Base-by-base conservation (phyloP, 2,797 vertebrate species). In the Decapterus maruadsi region DNA sequence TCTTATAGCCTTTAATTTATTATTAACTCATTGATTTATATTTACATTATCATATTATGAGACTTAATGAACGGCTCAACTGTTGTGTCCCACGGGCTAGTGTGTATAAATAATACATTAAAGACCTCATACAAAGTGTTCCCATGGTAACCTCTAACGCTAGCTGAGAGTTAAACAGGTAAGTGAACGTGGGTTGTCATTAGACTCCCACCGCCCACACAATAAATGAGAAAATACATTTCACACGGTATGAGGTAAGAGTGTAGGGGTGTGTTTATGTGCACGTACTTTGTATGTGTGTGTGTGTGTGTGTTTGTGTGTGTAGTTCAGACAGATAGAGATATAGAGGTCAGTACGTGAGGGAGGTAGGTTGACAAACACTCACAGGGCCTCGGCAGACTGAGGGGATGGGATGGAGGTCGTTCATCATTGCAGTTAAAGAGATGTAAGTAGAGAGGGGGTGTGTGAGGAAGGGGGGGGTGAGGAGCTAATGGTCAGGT, bases 341-440 rank as follows among this genome's bases (percentile, higher is more conserved):
- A 55, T 1, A 59, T 71, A 67, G 83, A 81, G 81, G 79, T 87
- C 74, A 55, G 77, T 71, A 61, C n/a, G 46, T 83, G 70, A 72
- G 75, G 78, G 87, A 90, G 89, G 89, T 87, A 91, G 90, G 85
- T 64, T 19, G 58, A 80, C 83, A 8, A 73, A 83, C 78, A 78
- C 70, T 85, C 81, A 68, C 42, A 50, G 64, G 68, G 77, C 60
- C 69, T 76, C 17, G 12, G 76, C 10, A 17, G 63, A 61, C 57
- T 45, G 17, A 68, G 48, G 36, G 42, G 68, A 50, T 13, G 71
- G 56, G 61, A 75, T 16, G 40, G 68, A 69, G 51, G 56, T 73
- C 11, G 22, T 3, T 40, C 11, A 12, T 2, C 17, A 19, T 17
- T 46, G 34, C 34, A 51, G 42, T 70, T 31, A 54, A 9, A 42